A percentile compares a stretch with the other conserved stretches of the same genome.
These are phyloP conservation scores for Neoarius graeffei DNA, from an alignment of 2,113 vertebrate genomes.

Conservation along the genomic window DNA sequence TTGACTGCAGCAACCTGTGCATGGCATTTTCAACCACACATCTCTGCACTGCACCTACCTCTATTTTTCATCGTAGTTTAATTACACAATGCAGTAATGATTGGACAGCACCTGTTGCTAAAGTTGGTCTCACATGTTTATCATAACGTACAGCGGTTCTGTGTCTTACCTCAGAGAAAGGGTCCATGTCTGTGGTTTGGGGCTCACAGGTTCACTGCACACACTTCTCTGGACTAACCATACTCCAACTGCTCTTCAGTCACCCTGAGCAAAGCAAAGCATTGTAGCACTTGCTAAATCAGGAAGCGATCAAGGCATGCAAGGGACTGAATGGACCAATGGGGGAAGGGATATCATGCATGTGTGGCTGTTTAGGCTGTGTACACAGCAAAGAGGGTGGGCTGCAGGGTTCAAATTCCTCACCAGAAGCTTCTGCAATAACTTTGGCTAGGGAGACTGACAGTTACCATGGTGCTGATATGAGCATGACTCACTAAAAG, in stretches of 20 bases:
- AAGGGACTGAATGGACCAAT: slow-evolving; percentile 17
- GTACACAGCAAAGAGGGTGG: slow-evolving; percentile 44
- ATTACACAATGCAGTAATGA: background rate
- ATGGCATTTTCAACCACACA: background rate
- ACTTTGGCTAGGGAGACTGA: slow-evolving; percentile 1
- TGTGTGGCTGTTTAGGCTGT: slow-evolving; percentile 33
- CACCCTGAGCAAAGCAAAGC: slow-evolving; percentile 13
- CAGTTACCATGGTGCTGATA: background rate
- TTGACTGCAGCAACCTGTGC: background rate
- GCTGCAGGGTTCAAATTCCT: slow-evolving; percentile 35
- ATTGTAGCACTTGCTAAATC: slow-evolving; percentile 45
- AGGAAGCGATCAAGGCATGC: slow-evolving; percentile 46
- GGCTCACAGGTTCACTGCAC: background rate
- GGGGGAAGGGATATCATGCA: slow-evolving; percentile 46
- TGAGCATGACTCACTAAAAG: background rate
- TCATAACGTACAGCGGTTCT: background rate
- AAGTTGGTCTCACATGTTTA: background rate
- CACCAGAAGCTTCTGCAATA: background rate
- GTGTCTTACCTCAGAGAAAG: slow-evolving; percentile 44
- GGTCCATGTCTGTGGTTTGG: slow-evolving; percentile 38
- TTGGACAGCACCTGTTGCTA: background rate
- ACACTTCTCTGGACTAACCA: slow-evolving; percentile 22
- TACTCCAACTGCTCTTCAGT: slow-evolving; percentile 41
- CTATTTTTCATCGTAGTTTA: background rate
- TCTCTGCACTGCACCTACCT: background rate